These are phyloP conservation scores for Cephus runcator DNA, from an alignment of 2,888 invertebrate genomes.

Conservation along the genomic window DNA sequence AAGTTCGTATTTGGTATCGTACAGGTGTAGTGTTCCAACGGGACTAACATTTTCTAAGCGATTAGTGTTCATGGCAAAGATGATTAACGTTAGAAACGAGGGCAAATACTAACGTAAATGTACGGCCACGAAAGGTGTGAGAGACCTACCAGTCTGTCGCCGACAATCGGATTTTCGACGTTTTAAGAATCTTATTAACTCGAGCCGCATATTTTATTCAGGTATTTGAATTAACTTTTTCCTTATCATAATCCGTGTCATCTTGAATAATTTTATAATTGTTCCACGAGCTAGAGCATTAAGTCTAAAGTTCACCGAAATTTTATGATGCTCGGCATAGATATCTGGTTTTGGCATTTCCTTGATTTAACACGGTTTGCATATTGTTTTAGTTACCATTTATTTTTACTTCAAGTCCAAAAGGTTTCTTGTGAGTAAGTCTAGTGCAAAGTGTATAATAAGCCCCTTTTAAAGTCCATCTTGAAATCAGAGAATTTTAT, in stretches of 20 bases:
- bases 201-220: neutral
- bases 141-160: neutral
- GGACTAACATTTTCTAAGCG: neutral
- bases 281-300: neutral
- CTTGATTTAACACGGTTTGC: neutral
- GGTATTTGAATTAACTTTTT: neutral
- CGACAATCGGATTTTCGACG: neutral
- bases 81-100: neutral
- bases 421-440: neutral
- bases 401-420: neutral
- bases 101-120: neutral
- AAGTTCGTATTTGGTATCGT: neutral
- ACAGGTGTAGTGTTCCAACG: neutral
- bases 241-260: neutral
- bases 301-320: neutral
- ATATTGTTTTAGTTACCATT: neutral
- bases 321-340: neutral
- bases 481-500: neutral
- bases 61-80: neutral
- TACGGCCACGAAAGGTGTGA: neutral
- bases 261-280: neutral
- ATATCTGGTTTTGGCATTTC: neutral
- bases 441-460: neutral
- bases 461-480: neutral
- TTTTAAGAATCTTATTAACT: neutral